Evolutionary conservation across 64 coral and sea anemone species (phyloP).

Genomic region (Stichodactyla mertensii): DNA sequence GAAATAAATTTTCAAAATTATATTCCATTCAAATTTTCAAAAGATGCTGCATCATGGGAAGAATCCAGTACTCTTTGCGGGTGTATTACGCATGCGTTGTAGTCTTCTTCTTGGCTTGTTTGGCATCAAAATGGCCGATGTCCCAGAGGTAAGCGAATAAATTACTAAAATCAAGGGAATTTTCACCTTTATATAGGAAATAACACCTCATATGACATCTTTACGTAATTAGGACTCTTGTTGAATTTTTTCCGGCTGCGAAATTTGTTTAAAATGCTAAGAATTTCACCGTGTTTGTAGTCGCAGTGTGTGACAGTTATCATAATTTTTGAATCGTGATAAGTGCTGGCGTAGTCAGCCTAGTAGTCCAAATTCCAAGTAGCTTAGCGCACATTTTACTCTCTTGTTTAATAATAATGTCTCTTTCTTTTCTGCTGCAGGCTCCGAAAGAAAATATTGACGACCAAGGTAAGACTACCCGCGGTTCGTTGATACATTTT

Average conservation of each 20-base stretch:
- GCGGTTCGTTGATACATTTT: background rate
- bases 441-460: background rate
- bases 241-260: background rate
- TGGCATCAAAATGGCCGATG: background rate
- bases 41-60: background rate
- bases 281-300: background rate
- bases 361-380: background rate
- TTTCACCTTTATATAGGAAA: conserved; percentile 9
- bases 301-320: background rate
- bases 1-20: no score
- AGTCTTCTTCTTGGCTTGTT: background rate
- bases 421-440: background rate
- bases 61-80: background rate
- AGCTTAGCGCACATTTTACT: background rate
- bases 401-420: background rate
- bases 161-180: background rate
- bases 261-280: background rate
- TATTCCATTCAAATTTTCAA: background rate
- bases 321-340: conserved; percentile 2
- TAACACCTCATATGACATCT: background rate
- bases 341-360: background rate
- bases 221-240: background rate
- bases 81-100: background rate
- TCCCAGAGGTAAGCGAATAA: conserved; percentile 22
- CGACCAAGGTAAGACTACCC: background rate